A percentile compares a stretch with the other conserved stretches of the same genome.
Conservation (phyloP, 2,113 vertebrate genomes). For the Carlito syrichta region DNA sequence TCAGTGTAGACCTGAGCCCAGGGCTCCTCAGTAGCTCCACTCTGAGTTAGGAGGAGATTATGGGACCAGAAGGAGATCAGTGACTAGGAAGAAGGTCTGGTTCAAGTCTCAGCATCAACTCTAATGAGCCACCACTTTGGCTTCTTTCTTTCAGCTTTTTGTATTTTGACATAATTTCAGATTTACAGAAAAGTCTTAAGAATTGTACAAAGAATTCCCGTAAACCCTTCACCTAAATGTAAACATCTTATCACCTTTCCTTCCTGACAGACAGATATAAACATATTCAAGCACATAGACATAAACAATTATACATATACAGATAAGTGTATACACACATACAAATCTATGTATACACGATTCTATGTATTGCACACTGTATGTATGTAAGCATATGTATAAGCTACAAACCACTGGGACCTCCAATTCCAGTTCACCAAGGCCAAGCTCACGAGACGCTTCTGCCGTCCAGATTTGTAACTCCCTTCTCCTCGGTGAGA, state of each 20-base stretch:
- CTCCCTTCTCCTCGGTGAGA: not conserved
- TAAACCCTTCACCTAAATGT: not conserved
- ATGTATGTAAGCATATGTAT: not conserved
- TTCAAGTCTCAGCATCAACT: slow-evolving; percentile 45
- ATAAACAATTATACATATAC: not conserved
- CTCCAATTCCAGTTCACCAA: not conserved
- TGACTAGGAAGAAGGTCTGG: not conserved
- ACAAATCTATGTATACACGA: not conserved
- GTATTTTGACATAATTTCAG: not conserved
- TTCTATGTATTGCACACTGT: no score
- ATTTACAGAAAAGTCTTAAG: not conserved
- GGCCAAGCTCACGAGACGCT: not conserved
- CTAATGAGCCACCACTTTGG: not conserved
- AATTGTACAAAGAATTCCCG: not conserved
- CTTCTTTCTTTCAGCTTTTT: not conserved
- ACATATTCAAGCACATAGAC: not conserved
- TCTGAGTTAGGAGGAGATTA: not conserved
- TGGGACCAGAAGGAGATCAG: not conserved
- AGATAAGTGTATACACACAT: not conserved
- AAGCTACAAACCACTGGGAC: not conserved
- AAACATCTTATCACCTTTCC: not conserved
- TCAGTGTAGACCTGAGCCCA: not conserved
- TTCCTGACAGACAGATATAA: not conserved
- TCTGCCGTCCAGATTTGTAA: not conserved
- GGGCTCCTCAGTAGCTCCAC: not conserved